Conservation (phyloP, 2,113 vertebrate species). For the Mionectes macconnelli region DNA sequence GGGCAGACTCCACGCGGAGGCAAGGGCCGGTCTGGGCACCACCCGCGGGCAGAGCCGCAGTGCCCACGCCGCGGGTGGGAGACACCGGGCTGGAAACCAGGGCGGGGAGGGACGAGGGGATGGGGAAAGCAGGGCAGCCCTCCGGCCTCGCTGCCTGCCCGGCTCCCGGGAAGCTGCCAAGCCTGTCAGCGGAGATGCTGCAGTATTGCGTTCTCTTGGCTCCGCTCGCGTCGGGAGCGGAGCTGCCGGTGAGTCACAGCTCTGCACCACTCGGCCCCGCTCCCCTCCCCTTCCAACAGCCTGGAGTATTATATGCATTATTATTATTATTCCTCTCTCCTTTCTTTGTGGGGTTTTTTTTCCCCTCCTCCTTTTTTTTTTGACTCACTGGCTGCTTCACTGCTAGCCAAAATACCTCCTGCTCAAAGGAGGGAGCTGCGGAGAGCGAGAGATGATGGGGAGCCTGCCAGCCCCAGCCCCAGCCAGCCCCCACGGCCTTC, state of each 20-base stretch:
- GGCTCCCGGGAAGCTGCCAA: background rate
- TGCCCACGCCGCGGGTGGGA: rapidly evolving
- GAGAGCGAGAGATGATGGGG: rapidly evolving
- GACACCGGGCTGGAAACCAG: rapidly evolving
- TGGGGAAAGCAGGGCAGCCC: background rate
- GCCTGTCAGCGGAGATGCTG: background rate
- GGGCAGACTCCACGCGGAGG: rapidly evolving
- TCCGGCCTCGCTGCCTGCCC: background rate
- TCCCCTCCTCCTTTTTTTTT: background rate
- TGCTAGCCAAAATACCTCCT: background rate
- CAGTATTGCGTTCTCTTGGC: background rate
- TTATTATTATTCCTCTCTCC: background rate
- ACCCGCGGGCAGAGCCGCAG: rapidly evolving
- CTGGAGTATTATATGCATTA: background rate
- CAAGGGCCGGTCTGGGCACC: rapidly evolving
- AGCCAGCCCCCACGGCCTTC: background rate
- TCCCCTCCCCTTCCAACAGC: background rate
- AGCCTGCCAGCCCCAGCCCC: background rate
- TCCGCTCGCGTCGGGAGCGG: background rate
- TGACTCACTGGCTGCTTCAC: background rate
- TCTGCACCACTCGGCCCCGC: slow-evolving; percentile 10
- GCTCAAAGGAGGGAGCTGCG: background rate
- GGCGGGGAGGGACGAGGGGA: background rate
- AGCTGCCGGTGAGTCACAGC: slow-evolving; percentile 34
- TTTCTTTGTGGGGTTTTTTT: background rate